Conservation (phyloP, 2,888 invertebrate species). For the Elysia crispata region DNA sequence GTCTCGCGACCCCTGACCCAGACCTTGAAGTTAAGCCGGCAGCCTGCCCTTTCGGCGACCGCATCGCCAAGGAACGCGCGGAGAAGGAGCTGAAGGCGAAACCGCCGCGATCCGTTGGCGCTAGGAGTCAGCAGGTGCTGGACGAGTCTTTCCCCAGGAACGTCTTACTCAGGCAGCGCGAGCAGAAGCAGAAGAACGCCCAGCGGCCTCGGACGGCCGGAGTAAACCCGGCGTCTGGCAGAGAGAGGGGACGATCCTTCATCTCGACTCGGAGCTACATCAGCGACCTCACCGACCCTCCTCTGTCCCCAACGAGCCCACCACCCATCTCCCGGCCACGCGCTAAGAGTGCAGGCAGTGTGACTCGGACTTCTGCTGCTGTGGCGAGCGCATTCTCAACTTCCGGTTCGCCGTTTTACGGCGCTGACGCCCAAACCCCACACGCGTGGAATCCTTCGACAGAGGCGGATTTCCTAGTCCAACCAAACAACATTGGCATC, state of each 20-base stretch:
- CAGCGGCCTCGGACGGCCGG: background rate
- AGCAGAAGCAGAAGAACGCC: slow-evolving; percentile 11
- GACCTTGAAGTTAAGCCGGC: background rate
- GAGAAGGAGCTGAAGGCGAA: background rate
- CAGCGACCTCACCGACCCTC: slow-evolving; percentile 3
- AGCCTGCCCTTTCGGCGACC: slow-evolving; percentile 32
- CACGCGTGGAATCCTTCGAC: background rate
- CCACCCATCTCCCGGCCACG: background rate
- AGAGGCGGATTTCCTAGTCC: background rate
- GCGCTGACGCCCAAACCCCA: too few relatives aligned
- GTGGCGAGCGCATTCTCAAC: background rate
- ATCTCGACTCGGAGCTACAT: slow-evolving; percentile 18
- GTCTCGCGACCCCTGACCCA: background rate
- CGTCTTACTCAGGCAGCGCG: background rate
- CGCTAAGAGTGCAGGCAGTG: background rate
- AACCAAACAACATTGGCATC: background rate
- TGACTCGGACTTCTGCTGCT: background rate
- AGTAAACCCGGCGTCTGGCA: slow-evolving; percentile 16
- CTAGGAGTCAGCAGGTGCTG: background rate
- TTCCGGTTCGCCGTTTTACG: background rate
- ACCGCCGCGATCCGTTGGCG: background rate
- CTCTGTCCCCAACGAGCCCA: background rate
- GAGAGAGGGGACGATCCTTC: slow-evolving; percentile 20
- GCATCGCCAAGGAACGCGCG: slow-evolving; percentile 22
- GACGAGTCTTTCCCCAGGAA: slow-evolving; percentile 20